Evolutionary conservation across 2,113 vertebrate genomes (phyloP).

Genomic region (Grallaria varia): DNA sequence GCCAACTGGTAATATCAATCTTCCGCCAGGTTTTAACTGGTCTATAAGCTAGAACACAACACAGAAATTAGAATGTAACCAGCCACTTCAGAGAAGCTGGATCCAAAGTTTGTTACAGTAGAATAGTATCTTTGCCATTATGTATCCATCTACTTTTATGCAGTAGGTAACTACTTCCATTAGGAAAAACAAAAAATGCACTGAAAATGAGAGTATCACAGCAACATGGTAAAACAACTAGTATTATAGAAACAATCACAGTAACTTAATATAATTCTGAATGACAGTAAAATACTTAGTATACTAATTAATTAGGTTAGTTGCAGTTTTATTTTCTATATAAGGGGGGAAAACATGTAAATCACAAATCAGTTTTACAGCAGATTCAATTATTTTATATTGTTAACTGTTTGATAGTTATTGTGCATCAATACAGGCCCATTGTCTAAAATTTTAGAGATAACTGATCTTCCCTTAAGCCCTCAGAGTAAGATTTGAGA

Average conservation of each 20-base stretch:
- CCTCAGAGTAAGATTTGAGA: not conserved
- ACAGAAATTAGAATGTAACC: constrained; percentile 52
- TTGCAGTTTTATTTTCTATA: not conserved
- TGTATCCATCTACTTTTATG: not conserved
- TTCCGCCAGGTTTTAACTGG: constrained; percentile 96
- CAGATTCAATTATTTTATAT: not conserved
- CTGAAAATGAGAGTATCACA: not conserved
- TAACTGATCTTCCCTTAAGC: not conserved
- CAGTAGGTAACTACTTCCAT: not conserved
- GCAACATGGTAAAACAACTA: not conserved
- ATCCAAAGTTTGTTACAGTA: constrained; percentile 5
- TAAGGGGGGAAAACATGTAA: not conserved
- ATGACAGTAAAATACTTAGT: not conserved
- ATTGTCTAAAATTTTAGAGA: not conserved
- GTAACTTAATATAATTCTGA: not conserved
- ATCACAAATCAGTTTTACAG: not conserved
- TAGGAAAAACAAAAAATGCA: not conserved
- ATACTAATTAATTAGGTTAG: not conserved
- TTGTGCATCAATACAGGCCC: not conserved
- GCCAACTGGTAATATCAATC: constrained; percentile 95
- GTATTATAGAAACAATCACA: not conserved
- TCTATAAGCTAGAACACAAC: constrained; percentile 89
- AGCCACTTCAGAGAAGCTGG: constrained; percentile 14
- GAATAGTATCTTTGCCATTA: not conserved
- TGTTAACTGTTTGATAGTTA: not conserved